Conservation (phyloP, 2,888 invertebrate species). For the Catocala nupta region DNA sequence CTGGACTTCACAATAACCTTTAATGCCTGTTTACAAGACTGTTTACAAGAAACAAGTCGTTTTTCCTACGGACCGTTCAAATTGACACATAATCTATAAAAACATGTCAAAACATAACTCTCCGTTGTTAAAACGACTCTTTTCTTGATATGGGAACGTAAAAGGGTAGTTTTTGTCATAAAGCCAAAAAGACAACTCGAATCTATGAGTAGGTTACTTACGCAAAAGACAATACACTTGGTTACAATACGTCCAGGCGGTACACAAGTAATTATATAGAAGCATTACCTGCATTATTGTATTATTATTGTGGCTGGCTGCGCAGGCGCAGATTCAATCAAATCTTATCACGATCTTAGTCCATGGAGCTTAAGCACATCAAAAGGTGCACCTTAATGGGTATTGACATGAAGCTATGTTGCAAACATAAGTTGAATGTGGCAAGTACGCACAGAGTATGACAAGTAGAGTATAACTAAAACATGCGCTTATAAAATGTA, state of each 20-base stretch:
- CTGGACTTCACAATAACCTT: no score
- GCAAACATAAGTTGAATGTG: slow-evolving; percentile 21
- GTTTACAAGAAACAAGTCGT: no score
- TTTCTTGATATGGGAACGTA: no score
- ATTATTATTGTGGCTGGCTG: slow-evolving; percentile 18
- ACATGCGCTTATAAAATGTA: no score
- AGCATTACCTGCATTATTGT: slow-evolving; percentile 29
- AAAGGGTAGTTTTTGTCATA: no score
- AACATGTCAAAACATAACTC: no score
- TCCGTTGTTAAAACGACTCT: no score
- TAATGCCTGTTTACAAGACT: no score
- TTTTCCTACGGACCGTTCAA: no score
- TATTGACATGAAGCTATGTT: slow-evolving; percentile 23
- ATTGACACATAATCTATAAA: no score
- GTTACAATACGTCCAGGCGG: slow-evolving; percentile 6
- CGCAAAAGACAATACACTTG: slow-evolving; percentile 7
- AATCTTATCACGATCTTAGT: slow-evolving; percentile 48
- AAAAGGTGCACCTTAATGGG: slow-evolving; percentile 52
- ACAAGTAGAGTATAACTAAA: no score
- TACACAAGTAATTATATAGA: slow-evolving; percentile 42
- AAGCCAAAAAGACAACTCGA: no score
- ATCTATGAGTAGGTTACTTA: background rate
- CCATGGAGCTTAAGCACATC: slow-evolving; percentile 47
- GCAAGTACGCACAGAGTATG: background rate
- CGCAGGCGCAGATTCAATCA: slow-evolving; percentile 45